Evolutionary conservation across 2,113 vertebrate species (phyloP).

Genomic region (Notechis scutatus): DNA sequence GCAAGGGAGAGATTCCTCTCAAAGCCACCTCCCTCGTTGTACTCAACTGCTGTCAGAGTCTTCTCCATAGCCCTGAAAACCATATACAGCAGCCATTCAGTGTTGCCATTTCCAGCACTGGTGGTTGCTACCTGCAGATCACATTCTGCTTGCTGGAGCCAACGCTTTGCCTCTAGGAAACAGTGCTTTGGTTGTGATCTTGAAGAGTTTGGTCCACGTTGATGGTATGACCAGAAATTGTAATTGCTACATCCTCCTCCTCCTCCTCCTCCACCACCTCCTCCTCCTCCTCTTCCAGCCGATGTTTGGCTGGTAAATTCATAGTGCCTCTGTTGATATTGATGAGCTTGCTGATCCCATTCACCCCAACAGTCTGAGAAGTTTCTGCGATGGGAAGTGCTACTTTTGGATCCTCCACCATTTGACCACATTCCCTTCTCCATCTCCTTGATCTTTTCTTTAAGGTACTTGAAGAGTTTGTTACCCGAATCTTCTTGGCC

Average conservation of each 20-base stretch:
- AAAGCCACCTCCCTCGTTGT: constrained; percentile 53
- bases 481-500: constrained; percentile 54
- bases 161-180: constrained; percentile 66
- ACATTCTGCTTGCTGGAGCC: constrained; percentile 74
- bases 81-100: constrained; percentile 80
- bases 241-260: constrained; percentile 30
- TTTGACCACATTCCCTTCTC: neutral
- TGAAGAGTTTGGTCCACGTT: constrained; percentile 24
- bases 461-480: constrained; percentile 70
- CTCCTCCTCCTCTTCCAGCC: neutral
- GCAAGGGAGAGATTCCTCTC: constrained; percentile 48
- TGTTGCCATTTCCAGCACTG: constrained; percentile 47
- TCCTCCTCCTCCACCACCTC: too few species aligned
- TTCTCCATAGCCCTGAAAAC: constrained; percentile 77
- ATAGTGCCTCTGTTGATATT: constrained; percentile 60
- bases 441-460: constrained; percentile 62
- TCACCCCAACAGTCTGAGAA: constrained; percentile 52
- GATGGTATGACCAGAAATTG: constrained; percentile 67
- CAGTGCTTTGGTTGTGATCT: constrained; percentile 15
- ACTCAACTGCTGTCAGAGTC: constrained; percentile 69
- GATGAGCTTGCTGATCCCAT: constrained; percentile 71
- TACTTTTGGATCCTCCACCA: neutral
- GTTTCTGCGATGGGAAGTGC: neutral
- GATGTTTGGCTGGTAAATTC: constrained; percentile 41
- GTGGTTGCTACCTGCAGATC: constrained; percentile 69